These are phyloP conservation scores for Trichonephila clavipes DNA, from an alignment of 1,140 invertebrate genomes.

Conservation along the genomic window DNA sequence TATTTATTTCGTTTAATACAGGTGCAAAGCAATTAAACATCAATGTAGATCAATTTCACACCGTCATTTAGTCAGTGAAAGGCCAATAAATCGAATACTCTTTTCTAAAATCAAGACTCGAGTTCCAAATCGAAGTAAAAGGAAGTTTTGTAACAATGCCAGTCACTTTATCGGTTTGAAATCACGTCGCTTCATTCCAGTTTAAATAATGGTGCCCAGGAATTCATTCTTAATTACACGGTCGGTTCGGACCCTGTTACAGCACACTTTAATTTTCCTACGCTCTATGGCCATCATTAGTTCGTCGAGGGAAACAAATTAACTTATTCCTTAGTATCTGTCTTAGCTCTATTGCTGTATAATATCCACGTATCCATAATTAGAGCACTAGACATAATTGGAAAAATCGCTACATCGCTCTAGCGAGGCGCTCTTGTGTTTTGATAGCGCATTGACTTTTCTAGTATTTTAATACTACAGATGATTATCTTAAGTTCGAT, in stretches of 20 bases:
- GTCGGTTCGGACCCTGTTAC: constrained; percentile 17
- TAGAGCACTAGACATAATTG: constrained; percentile 49
- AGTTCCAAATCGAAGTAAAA: background rate
- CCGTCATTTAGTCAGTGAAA: background rate
- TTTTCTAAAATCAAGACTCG: constrained; percentile 1
- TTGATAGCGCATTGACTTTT: constrained; percentile 41
- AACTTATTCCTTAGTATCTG: constrained; percentile 40
- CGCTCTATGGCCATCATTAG: constrained; percentile 38
- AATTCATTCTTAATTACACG: constrained; percentile 57
- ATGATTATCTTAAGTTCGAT: background rate
- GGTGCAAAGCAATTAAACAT: background rate
- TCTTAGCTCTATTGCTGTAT: background rate
- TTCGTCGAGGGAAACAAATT: constrained; percentile 36
- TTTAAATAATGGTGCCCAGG: constrained; percentile 27
- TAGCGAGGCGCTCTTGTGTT: background rate
- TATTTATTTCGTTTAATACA: background rate
- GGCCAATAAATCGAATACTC: constrained; percentile 10
- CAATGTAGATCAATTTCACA: background rate
- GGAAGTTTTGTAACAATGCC: background rate
- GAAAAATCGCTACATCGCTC: constrained; percentile 7
- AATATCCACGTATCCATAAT: constrained; percentile 50
- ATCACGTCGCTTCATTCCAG: background rate
- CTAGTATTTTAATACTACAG: background rate
- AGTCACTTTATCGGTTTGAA: constrained; percentile 49
- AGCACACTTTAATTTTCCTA: constrained; percentile 37